Percentiles rank a stretch among this genome's conserved stretches.
Conservation (phyloP, 2,797 vertebrate species). For the Peromyscus nudipes region DNA sequence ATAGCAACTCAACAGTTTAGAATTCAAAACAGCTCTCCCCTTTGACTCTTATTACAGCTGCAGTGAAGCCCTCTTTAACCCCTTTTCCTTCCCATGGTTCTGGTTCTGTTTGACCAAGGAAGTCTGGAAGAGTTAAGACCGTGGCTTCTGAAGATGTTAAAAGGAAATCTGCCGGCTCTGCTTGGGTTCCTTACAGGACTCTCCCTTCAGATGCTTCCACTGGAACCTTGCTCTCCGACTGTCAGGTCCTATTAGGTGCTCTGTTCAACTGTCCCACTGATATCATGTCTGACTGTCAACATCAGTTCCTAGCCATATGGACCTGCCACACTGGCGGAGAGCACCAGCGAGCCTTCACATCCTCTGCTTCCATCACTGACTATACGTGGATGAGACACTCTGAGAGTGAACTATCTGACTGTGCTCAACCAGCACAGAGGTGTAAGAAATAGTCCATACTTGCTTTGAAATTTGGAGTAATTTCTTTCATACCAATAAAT, state of each 20-base stretch:
- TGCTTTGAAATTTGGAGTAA: background rate
- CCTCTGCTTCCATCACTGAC: background rate
- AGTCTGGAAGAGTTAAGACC: background rate
- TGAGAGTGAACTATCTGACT: background rate
- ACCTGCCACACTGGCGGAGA: background rate
- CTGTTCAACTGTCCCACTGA: background rate
- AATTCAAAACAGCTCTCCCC: background rate
- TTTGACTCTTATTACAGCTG: background rate
- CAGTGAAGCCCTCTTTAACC: background rate
- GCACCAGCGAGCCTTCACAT: background rate
- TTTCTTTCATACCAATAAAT: background rate
- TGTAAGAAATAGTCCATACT: background rate
- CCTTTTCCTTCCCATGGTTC: background rate
- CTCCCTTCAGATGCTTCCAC: background rate
- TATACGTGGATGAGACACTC: background rate
- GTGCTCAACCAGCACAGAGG: background rate
- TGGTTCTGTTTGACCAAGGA: background rate
- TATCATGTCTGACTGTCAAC: background rate
- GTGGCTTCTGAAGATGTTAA: background rate
- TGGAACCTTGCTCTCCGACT: background rate
- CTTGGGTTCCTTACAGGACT: background rate
- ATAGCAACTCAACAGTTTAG: background rate
- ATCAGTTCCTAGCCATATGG: background rate
- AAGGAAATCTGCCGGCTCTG: background rate
- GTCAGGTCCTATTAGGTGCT: background rate